These are phyloP conservation scores for Uropetala carovei DNA, from an alignment of 2,888 invertebrate species.

Conservation along the genomic window DNA sequence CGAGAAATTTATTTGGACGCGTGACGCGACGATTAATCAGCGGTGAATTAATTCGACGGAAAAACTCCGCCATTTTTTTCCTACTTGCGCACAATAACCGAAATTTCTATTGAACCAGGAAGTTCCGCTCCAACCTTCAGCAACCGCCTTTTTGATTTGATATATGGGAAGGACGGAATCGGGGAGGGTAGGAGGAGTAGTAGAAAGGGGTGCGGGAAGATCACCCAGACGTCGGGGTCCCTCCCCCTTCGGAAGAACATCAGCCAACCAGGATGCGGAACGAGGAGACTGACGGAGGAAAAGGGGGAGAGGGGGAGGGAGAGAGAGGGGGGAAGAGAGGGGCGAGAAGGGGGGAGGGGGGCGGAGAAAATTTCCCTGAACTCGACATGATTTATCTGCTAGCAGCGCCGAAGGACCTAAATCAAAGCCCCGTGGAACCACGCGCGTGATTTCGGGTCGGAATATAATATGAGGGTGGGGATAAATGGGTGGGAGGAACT, in stretches of 20 bases:
- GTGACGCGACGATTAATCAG: not conserved
- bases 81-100: slow-evolving; percentile 5
- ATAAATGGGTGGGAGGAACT: not conserved
- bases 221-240: not conserved
- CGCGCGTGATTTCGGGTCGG: not conserved
- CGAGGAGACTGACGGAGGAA: too few species aligned
- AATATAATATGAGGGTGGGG: not conserved
- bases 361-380: slow-evolving; percentile 12
- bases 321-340: not conserved
- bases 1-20: slow-evolving; percentile 29
- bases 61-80: slow-evolving; percentile 15
- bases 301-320: not conserved
- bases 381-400: slow-evolving; percentile 24
- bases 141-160: slow-evolving; percentile 16
- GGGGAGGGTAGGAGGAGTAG: not conserved
- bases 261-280: slow-evolving; percentile 4
- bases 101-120: slow-evolving; percentile 35
- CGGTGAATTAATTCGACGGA: slow-evolving; percentile 28
- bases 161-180: not conserved
- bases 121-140: slow-evolving; percentile 25
- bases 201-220: slow-evolving; percentile 29
- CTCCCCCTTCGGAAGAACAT: not conserved
- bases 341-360: not conserved
- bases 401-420: not conserved
- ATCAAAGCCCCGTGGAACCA: slow-evolving; percentile 9